phyloP scores from a whole-genome alignment of 2,888 invertebrate species.

The Falcaria lacertinaria region DNA sequence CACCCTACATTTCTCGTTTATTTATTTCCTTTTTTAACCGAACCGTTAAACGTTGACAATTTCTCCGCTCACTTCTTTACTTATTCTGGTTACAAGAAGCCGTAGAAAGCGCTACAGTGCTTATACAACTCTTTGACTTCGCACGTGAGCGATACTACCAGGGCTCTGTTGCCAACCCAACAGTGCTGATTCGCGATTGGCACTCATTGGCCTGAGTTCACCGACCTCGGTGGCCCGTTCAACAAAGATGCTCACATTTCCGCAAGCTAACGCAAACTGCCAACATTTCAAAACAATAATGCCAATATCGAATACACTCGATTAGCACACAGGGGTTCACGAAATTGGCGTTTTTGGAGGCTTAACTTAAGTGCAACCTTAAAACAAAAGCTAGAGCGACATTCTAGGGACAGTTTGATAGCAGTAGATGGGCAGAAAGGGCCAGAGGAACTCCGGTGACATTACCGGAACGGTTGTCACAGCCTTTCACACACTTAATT shows the following conservation, averaged over 20 bases:
- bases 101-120: conserved; percentile 66
- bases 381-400: conserved; percentile 12
- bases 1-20: conserved; percentile 31
- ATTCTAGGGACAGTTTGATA: conserved; percentile 23
- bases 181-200: conserved; percentile 45
- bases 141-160: conserved; percentile 43
- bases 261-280: conserved; percentile 29
- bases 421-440: conserved; percentile 31
- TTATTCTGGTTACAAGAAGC: conserved; percentile 60
- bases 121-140: conserved; percentile 64
- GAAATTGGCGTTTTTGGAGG: not conserved
- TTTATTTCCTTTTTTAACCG: conserved; percentile 49
- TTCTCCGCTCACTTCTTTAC: conserved; percentile 70
- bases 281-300: not conserved
- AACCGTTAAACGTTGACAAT: conserved; percentile 62
- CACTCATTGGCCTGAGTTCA: conserved; percentile 48
- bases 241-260: conserved; percentile 38
- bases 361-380: not conserved
- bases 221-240: conserved; percentile 47
- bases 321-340: not conserved
- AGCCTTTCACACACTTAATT: conserved; percentile 78
- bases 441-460: conserved; percentile 25
- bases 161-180: conserved; percentile 44
- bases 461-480: conserved; percentile 54
- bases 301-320: not conserved